Evolutionary conservation across 2,797 vertebrate species (phyloP).

Genomic region (Premnoplex brunnescens): DNA sequence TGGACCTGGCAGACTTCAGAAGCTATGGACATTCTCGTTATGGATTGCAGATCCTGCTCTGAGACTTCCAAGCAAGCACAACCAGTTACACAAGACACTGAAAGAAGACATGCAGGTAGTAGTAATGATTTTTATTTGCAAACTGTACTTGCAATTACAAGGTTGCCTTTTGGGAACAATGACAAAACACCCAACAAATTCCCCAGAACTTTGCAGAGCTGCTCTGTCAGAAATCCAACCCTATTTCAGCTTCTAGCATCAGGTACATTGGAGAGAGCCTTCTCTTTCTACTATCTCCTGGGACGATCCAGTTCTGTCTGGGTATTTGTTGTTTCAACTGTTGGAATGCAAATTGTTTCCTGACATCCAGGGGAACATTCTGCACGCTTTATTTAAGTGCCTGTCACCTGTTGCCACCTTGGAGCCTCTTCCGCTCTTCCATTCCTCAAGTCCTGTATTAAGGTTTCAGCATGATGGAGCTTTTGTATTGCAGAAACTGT

Average conservation of each 20-base stretch:
- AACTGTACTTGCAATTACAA: neutral
- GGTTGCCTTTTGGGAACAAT: neutral
- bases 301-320: neutral
- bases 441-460: neutral
- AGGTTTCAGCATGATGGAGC: neutral
- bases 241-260: neutral
- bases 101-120: constrained; percentile 6
- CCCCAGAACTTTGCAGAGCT: neutral
- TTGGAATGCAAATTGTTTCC: neutral
- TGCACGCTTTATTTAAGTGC: neutral
- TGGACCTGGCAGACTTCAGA: neutral
- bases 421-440: neutral
- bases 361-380: neutral
- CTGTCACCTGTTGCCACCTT: neutral
- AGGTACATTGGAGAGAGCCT: neutral
- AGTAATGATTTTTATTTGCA: constrained; percentile 37
- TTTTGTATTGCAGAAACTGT: neutral
- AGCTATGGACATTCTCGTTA: neutral
- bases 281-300: neutral
- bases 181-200: neutral
- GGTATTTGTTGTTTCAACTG: neutral
- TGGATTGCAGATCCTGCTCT: neutral
- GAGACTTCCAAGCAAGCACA: neutral
- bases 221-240: neutral
- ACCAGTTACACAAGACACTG: neutral